Base-by-base conservation (phyloP, 37 sponge, comb jelly and placozoan genomes). In the Halisarca cf. caerulea region DNA sequence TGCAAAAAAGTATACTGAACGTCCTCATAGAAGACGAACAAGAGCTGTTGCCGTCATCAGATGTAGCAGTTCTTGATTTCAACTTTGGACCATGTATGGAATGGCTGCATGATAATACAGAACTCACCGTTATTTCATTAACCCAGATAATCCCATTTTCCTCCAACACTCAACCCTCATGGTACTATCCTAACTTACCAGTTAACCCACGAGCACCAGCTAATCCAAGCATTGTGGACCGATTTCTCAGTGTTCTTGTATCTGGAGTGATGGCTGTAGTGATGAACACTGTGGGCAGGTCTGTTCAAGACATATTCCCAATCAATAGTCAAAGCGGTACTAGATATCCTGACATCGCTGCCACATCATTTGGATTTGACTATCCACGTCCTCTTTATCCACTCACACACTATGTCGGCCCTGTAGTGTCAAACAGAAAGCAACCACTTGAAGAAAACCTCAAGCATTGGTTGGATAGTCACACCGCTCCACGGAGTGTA, bases 361-460 rank as follows among this genome's bases (percentile, higher is more conserved):
- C 45, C 0, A 8, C 42, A 39, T 35, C 44, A 7, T 44, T 84
- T 21, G 84, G 84, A 0, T 73, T 84, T 37, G 84, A 84, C 30
- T 84, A 51, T 32, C 58, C 84, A 21, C 37, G 43, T n/a, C 42
- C 84, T 14, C 27, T 71, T 7, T 55, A 36, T 3, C 84, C 84
- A 35, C 53, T 84, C 15, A 53, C 42, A 0, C 60, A 55, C 24
- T 84, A 84, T 55, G 74, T 78, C 18, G 85, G 78, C 40, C 85
- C 78, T n/a, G 2, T 85, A 23, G n/a, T 78, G 0, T 40, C 45
- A 25, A 36, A 33, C 2, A 74, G 45, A 24, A 7, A 74, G 9
- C 25, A 62, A 62, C 25, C 42, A 38, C 45, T 74, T 2, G 14
- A 42, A 2, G 45, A 44, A 2, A 37, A 74, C 7, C 77, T 85